A percentile compares a stretch with the other conserved stretches of the same genome.
These are phyloP conservation scores for Eidolon helvum DNA, from an alignment of 2,113 vertebrate species.

Conservation along the genomic window DNA sequence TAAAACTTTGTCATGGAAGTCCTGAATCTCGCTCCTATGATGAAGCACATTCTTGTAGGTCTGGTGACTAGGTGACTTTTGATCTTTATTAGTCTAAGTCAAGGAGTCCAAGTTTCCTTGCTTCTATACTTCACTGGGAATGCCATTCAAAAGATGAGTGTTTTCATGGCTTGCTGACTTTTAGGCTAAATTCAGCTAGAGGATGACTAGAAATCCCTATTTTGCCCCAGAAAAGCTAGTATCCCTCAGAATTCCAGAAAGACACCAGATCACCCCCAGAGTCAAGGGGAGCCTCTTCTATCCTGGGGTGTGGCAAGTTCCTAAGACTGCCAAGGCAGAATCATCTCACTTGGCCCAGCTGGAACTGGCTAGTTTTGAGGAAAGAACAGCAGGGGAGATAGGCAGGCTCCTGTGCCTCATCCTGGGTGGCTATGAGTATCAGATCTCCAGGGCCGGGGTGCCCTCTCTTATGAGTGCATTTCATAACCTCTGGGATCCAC, in stretches of 20 bases:
- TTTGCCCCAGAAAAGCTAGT: neutral
- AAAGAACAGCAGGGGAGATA: neutral
- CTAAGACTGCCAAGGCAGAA: neutral
- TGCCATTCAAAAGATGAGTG: neutral
- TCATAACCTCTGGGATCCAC: neutral
- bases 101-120: neutral
- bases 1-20: neutral
- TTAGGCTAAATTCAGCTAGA: neutral
- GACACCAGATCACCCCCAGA: neutral
- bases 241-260: neutral
- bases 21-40: neutral
- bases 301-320: neutral
- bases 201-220: neutral
- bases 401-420: neutral
- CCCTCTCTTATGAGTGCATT: neutral
- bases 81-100: neutral
- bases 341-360: neutral
- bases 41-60: neutral
- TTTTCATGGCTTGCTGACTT: neutral
- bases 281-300: neutral
- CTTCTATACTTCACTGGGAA: neutral
- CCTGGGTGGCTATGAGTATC: neutral
- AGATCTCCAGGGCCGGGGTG: neutral
- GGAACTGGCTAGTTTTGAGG: neutral
- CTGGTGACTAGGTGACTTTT: neutral